Base-by-base conservation (phyloP, 2,113 vertebrate genomes). In the Saccopteryx bilineata region DNA sequence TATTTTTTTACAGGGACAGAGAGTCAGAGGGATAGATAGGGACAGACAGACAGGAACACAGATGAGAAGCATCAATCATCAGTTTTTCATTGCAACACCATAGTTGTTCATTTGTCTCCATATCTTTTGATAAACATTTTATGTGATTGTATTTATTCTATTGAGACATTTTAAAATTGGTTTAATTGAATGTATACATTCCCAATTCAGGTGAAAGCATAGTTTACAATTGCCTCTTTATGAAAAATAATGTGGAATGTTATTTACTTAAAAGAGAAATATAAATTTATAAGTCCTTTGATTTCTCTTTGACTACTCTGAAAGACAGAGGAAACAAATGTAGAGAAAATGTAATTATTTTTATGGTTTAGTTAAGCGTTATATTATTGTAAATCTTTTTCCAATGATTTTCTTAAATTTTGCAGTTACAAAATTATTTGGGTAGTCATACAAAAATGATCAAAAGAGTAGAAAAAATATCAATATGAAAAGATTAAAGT, bases 371-470 rank as follows among this genome's bases (percentile, higher is more conserved):
- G 7, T 39, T 93, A 84, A 88, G 17, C 72, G 78, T 79, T 33
- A 19, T 15, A 76, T 18, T 63, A 87, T 60, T 74, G 26, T 39
- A 84, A 97, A 85, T 63, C n/a, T 19, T 58, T 66, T 93, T 24
- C 58, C 54, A 19, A 33, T 60, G n/a, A 94, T 85, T 95, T 93
- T 85, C 61, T 95, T 48, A 94, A 58, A 74, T 31, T 89, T 97
- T 65, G 0, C 83, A 54, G 52, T 72, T 87, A 48, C 18, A 50
- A 50, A 81, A 85, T 84, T 96, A 65, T 92, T 94, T 84, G 46
- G 50, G 76, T 81, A 86, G 31, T 93, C 60, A 93, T 65, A 91
- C 8, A 93, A 78, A 97, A 96, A 95, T 90, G 83, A 95, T 96
- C 91, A 87, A 96, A 94, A 63, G 71, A 75, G 33, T 50, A 21